Evolutionary conservation across 2,113 vertebrate genomes (phyloP), one percentile per base, ranked within the genome.

Genomic region (Misgurnus mizolepis): DNA sequence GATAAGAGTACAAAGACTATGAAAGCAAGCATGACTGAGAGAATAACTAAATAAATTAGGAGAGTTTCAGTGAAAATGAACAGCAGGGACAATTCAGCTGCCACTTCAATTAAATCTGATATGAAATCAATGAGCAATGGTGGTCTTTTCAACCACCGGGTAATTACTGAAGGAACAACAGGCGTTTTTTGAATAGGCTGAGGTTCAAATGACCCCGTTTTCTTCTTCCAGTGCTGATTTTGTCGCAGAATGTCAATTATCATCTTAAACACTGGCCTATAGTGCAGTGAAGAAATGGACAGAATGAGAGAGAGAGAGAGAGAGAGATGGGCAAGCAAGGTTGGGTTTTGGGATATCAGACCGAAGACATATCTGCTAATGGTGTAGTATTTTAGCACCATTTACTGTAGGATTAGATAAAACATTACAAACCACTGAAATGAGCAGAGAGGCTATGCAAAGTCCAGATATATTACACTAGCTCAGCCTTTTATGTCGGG

Each of bases 211-310:
- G 86, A 67, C 87, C 81, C 84, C 86, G 75, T 80, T 85, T 86
- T 83, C 84, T 88, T 72, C 88, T 87, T 89, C 83, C 86, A 87
- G 81, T 84, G 82, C 89, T 88, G 88, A 92, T 94, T 88, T 91
- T 90, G 87, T 90, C 88, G 85, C 80, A 88, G 87, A 91, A 90
- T 92, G 91, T 92, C 91, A 93, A 92, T 92, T 92, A 91, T 89
- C 83, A 64, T 83, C 86, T 89, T 88, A 69, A 89, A 89, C 58
- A 72, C 61, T n/a, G 50, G n/a, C 65, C 58, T 15, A 76, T 34
- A 84, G 64, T 61, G 58, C 14, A 61, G 74, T 45, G 69, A 34
- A 64, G 15, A 22, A 78, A 73, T 6, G 7, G 80, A n/a, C 34
- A 71, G 45, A 47, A 40, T 80, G 50, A 67, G 49, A 12, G 43